phyloP scores from a whole-genome alignment of 2,797 vertebrate species.

The Spinibarbus caldwelli region DNA sequence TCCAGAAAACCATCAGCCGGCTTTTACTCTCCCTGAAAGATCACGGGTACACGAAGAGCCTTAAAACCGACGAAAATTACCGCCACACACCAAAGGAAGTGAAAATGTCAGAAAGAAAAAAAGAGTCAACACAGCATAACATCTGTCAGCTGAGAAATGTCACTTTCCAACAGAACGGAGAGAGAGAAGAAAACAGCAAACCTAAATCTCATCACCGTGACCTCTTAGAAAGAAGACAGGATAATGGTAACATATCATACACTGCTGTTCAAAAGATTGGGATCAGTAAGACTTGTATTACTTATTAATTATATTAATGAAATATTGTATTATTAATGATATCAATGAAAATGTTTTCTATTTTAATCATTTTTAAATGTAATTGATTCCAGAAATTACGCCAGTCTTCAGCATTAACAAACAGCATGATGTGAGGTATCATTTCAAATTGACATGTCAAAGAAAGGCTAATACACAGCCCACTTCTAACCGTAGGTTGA shows the following conservation, averaged over 20 bases:
- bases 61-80: conserved; percentile 21
- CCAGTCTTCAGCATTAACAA: background rate
- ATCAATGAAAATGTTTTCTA: background rate
- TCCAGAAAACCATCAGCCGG: conserved; percentile 55
- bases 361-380: background rate
- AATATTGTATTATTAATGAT: background rate
- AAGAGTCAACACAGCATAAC: conserved; percentile 1
- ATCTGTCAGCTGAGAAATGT: conserved; percentile 41
- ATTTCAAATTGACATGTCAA: background rate
- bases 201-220: background rate
- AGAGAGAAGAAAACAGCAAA: background rate
- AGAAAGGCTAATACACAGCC: background rate
- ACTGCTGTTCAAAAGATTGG: background rate
- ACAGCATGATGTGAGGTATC: background rate
- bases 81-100: conserved; percentile 23
- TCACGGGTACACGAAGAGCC: conserved; percentile 45
- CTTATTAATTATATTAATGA: background rate
- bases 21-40: conserved; percentile 39
- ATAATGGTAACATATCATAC: background rate
- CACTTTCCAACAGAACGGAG: background rate
- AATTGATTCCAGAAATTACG: background rate
- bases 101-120: conserved; percentile 28
- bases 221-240: background rate
- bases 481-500: background rate
- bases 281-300: background rate